Base-by-base conservation (phyloP, 2,797 vertebrate species). In the Loriculus beryllinus region DNA sequence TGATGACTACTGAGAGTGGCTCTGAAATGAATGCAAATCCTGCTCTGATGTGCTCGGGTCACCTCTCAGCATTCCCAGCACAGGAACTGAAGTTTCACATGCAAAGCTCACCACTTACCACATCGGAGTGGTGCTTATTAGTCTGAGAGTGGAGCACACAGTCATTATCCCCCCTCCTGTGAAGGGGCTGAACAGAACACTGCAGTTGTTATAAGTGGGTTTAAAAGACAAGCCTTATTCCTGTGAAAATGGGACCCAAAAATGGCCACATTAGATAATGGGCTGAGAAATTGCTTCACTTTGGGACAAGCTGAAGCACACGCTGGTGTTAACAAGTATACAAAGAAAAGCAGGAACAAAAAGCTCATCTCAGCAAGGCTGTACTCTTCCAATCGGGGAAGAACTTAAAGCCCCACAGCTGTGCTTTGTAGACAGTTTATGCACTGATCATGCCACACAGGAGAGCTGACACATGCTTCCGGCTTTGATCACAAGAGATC, bases 91-190 rank as follows among this genome's bases (percentile, higher is more conserved):
- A 26, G 51, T 31, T 49, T 11, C 15, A 11, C 2, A 23, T 60
- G 4, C 57, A 23, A 19, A 54, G 67, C 45, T 69, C 62, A 10
- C 40, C n/a, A 9, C 35, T 23, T 6, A 5, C 1, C 33, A 23
- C 3, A 0, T 5, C 3, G 0, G 40, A 67, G 62, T 7, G 42
- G 19, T 4, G 7, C 3, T 2, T 6, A 49, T 19, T 7, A 15
- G 47, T 29, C 45, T 10, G 25, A 43, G 68, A 17, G 0, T 9
- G 33, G 42, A 49, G 52, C 54, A 65, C 3, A 25, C 2, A 42
- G 60, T 6, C 65, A 18, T 45, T 48, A 48, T 7, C 25, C 21
- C 29, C 29, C 37, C 57, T 54, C 10, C 47, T 9, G 26, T 9
- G 48, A 47, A 21, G 10, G 33, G 37, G 33, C 17, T 23, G 26